These are phyloP conservation scores for Microtus pennsylvanicus DNA, from an alignment of 2,113 vertebrate genomes.

Conservation along the genomic window DNA sequence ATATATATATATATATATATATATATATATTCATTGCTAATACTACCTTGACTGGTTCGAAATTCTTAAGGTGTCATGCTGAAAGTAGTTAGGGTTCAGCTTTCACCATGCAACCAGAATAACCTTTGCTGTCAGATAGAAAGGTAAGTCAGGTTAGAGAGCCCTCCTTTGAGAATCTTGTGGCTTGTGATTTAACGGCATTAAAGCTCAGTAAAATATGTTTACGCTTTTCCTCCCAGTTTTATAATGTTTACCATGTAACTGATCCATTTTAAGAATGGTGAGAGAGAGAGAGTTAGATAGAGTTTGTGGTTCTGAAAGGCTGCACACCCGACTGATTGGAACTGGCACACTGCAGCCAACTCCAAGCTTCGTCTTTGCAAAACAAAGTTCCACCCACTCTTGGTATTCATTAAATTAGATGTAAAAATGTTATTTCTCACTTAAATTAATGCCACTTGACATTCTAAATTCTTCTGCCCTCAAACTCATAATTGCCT, in stretches of 20 bases:
- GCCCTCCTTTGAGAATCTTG: background rate
- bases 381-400: constrained; percentile 50
- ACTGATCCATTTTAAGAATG: background rate
- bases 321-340: background rate
- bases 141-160: background rate
- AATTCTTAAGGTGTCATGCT: background rate
- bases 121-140: background rate
- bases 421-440: constrained; percentile 54
- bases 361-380: constrained; percentile 49
- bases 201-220: background rate
- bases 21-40: no score
- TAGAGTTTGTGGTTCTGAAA: background rate
- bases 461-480: constrained; percentile 62
- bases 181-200: constrained; percentile 1
- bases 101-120: background rate
- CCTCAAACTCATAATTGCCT: constrained; percentile 68
- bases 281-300: background rate
- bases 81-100: background rate
- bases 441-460: constrained; percentile 72
- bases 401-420: constrained; percentile 66
- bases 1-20: no score
- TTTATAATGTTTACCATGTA: background rate
- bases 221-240: background rate
- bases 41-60: background rate
- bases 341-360: no score